These are phyloP conservation scores for Pristionchus entomophagus DNA, from an alignment of 2,888 invertebrate species.

Conservation along the genomic window DNA sequence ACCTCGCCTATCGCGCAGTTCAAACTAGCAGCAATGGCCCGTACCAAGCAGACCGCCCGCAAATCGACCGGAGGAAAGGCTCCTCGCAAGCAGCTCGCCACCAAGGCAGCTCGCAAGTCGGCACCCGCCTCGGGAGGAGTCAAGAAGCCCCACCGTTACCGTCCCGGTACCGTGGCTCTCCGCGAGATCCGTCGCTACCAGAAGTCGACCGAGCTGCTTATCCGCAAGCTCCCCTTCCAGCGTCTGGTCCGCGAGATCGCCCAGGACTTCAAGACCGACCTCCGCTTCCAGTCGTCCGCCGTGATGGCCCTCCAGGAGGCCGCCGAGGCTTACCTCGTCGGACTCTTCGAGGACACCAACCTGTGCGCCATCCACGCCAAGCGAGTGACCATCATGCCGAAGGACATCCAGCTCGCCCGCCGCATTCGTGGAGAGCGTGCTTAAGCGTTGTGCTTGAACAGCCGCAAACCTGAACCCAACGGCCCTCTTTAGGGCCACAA, in stretches of 20 bases:
- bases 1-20: too few relatives aligned
- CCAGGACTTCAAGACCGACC: constrained; percentile 70
- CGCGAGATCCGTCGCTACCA: constrained; percentile 96
- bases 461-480: too few relatives aligned
- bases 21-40: constrained; percentile 92
- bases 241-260: constrained; percentile 68
- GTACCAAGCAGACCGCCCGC: constrained; percentile 97
- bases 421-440: constrained; percentile 82
- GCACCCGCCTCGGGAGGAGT: constrained; percentile 90
- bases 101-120: constrained; percentile 93
- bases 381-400: constrained; percentile 97
- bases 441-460: constrained; percentile 41
- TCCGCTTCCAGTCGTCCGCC: constrained; percentile 67
- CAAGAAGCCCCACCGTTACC: constrained; percentile 95
- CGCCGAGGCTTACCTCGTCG: constrained; percentile 89
- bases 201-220: constrained; percentile 86
- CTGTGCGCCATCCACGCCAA: constrained; percentile 97
- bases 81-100: constrained; percentile 92
- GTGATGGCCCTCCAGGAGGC: constrained; percentile 61
- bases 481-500: too few relatives aligned
- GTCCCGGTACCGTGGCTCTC: constrained; percentile 93
- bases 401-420: constrained; percentile 59
- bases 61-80: constrained; percentile 97
- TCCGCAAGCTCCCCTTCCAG: constrained; percentile 58
- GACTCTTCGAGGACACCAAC: constrained; percentile 96